Base-by-base conservation (phyloP, 1,140 invertebrate genomes). In the Drosophila sp. region DNA sequence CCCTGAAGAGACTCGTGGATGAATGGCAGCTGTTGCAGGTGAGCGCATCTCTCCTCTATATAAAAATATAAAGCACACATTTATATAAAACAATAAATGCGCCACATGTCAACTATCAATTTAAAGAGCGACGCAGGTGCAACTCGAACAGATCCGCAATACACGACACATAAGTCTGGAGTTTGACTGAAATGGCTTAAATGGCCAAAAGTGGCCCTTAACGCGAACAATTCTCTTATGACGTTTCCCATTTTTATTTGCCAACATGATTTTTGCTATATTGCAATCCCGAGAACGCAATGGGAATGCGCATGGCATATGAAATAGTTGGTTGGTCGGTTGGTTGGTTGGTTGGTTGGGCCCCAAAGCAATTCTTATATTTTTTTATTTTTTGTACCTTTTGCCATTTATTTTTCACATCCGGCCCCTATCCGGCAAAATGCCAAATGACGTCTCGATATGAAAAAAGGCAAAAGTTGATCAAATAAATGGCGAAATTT, bases 401-500 rank as follows among this genome's bases (percentile, higher is more conserved):
- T 89, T 89, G 70, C 83, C 65, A 70, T 87, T 89, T 87, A 74
- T 74, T 87, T 79, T 62, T 34, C 64, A 71, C 63, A 76, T 58
- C 38, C 58, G 7, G 14, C 27, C 34, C 34, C 34, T 9, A 9
- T 14, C 43, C 43, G 43, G 18, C 18, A 4, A 7, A 45, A 45
- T 21, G 11, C 36, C 36, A 65, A 71, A 72, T 67, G 53, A 41
- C 16, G 32, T 34, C 29, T 70, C 63, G 46, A 89, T 89, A 87
- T 89, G 79, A 76, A 75, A 87, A 86, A 87, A 72, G 74, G 72
- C 67, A 89, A 89, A 87, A 87, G 76, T 87, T 87, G 83, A 89
- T 89, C 83, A 83, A 87, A 89, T 83, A 89, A 89, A 89, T 89
- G 80, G 59, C 76, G 45, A 89, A 89, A 89, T 89, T 89, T 89